Evolutionary conservation across 2,888 invertebrate species (phyloP), one percentile per base, ranked within the genome.

Genomic region (Netelia fuscicornis): DNA sequence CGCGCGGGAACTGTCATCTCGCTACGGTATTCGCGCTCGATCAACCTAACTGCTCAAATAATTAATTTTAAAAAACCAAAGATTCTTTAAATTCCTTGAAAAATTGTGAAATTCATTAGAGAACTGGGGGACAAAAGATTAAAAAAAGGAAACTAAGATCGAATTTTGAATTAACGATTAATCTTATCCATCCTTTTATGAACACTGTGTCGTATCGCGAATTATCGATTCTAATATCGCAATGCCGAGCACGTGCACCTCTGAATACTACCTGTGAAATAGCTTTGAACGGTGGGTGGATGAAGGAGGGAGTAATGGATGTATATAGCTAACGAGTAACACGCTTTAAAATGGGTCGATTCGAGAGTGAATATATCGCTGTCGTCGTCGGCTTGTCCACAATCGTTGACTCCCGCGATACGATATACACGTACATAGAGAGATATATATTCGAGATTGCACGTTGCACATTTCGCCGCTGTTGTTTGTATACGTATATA

Each of bases 291-390:
- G 67, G 30, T 52, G 3, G 42, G 65, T n/a, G 42, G 13, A 52
- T 11, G 67, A 13, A 23, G 44, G 67, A 44, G 52, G 48, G 37
- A 56, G 67, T 68, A 65, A 37, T 65, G 23, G 54, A 76, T 76
- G 13, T 65, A 52, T 76, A 42, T n/a, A 52, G 9, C 30, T 25
- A 60, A 68, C 52, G 77, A 77, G 77, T 77, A 68, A 77, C 60
- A 52, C 67, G 68, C 56, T 68, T 6, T 58, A 60, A 76, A 82
- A 82, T 70, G 68, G 52, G 68, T 78, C 62, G 75, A 58, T 44
- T 75, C 81, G 81, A 62, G 75, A 76, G 54, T 76, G 62, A 76
- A 81, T 77, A 76, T 64, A 77, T 82, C 48, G 20, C 44, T 10
- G 37, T 11, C 64, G 81, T 81, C 62, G 75, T 74, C 74, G 62